Percentiles rank a stretch among this genome's conserved stretches.
Evolutionary conservation across 2,113 vertebrate species (phyloP).

Genomic region (Cyprinus carpio): DNA sequence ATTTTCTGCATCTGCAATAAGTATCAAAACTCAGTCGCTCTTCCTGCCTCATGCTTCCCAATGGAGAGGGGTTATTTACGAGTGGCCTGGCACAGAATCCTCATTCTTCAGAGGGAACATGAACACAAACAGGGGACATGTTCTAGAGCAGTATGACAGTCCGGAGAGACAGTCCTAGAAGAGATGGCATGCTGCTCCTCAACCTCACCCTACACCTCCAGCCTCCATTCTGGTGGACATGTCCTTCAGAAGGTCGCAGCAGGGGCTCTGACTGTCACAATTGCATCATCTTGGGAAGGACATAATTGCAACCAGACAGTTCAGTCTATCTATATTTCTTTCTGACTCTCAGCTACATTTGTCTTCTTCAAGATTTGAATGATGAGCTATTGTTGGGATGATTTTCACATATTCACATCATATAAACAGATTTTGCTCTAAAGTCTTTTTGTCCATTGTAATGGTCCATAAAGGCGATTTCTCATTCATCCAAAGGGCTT

Average conservation of each 20-base stretch:
- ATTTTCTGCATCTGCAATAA: conserved; percentile 54
- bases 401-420: conserved; percentile 39
- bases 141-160: conserved; percentile 59
- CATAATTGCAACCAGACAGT: conserved; percentile 87
- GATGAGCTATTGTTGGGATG: conserved; percentile 76
- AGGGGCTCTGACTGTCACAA: conserved; percentile 80
- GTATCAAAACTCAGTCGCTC: conserved; percentile 49
- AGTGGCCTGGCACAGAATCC: conserved; percentile 35
- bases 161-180: conserved; percentile 54
- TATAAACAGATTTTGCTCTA: not conserved
- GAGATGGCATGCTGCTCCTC: conserved; percentile 4
- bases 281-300: conserved; percentile 73
- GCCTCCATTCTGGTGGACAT: conserved; percentile 68
- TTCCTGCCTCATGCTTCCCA: conserved; percentile 59
- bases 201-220: conserved; percentile 44
- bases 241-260: conserved; percentile 64
- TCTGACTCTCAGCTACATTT: conserved; percentile 33
- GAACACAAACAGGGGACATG: too few species aligned
- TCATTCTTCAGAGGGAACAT: conserved; percentile 57
- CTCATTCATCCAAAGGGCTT: not conserved
- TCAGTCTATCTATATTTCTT: conserved; percentile 36
- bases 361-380: conserved; percentile 68
- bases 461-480: not conserved
- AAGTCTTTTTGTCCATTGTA: not conserved
- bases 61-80: conserved; percentile 59